Conservation (phyloP, 2,888 invertebrate species). For the Drosophila emarginata region DNA sequence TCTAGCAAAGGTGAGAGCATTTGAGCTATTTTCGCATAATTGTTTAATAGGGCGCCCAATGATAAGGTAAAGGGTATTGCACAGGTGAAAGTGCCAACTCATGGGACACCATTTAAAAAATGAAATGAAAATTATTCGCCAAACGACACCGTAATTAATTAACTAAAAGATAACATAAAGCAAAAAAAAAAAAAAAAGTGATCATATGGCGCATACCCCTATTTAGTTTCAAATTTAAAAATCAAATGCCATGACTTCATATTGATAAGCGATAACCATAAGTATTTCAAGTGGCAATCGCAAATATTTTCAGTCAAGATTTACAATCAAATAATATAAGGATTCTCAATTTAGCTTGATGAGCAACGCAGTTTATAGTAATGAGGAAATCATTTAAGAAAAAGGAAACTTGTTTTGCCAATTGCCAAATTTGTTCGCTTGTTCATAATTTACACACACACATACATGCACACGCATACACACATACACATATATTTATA, state of each 20-base stretch:
- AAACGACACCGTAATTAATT: neutral
- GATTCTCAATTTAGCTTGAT: conserved; percentile 58
- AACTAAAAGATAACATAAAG: neutral
- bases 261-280: conserved; percentile 36
- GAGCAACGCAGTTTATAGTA: conserved; percentile 36
- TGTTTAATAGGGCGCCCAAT: conserved; percentile 48
- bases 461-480: too few species aligned
- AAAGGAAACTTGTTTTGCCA: conserved; percentile 60
- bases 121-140: too few species aligned
- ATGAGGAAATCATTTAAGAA: conserved; percentile 16
- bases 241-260: conserved; percentile 40
- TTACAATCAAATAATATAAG: conserved; percentile 42
- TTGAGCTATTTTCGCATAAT: conserved; percentile 66
- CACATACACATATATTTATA: too few species aligned
- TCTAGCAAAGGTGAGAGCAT: conserved; percentile 39
- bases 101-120: neutral
- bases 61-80: conserved; percentile 37
- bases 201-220: neutral
- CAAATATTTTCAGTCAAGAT: conserved; percentile 38
- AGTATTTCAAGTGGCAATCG: conserved; percentile 61
- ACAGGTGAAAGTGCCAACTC: conserved; percentile 11
- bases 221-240: conserved; percentile 13
- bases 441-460: conserved; percentile 10
- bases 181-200: neutral
- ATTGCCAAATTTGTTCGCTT: conserved; percentile 57